These are phyloP conservation scores for Gymnarchus niloticus DNA, from an alignment of 2,113 vertebrate genomes.

Conservation along the genomic window DNA sequence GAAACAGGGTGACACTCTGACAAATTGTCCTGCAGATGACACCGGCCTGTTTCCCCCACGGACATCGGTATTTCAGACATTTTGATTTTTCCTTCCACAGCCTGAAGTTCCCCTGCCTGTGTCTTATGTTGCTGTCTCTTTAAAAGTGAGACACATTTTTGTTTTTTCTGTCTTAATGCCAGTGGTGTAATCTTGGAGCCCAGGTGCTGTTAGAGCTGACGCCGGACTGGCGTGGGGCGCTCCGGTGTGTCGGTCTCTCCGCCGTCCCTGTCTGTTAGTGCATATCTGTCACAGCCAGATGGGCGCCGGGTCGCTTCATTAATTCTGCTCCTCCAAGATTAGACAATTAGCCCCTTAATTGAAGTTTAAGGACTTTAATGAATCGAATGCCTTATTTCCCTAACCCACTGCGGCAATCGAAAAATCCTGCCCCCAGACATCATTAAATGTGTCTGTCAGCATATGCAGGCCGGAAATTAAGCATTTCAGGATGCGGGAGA, in stretches of 20 bases:
- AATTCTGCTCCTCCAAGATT: conserved; percentile 41
- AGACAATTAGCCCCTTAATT: conserved; percentile 50
- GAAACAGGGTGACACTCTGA: background rate
- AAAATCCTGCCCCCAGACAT: background rate
- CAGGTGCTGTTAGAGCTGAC: background rate
- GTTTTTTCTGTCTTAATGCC: too few species aligned
- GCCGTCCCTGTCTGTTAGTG: background rate
- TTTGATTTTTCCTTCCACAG: background rate
- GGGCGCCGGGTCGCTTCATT: conserved; percentile 45
- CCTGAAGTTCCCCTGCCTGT: background rate
- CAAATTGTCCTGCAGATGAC: background rate
- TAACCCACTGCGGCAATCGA: background rate
- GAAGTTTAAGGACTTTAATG: conserved; percentile 49
- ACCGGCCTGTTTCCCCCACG: background rate
- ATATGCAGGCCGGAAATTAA: background rate
- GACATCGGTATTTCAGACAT: background rate
- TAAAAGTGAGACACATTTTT: too few species aligned
- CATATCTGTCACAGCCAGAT: conserved; percentile 44
- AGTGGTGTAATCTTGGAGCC: too few species aligned
- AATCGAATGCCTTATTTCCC: conserved; percentile 26
- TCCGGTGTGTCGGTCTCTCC: background rate
- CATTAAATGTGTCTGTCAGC: background rate
- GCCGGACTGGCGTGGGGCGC: background rate
- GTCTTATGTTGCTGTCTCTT: too few species aligned
- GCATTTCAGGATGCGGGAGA: background rate